These are phyloP conservation scores for Orthosia gracilis DNA, from an alignment of 2,888 invertebrate genomes.

Conservation along the genomic window DNA sequence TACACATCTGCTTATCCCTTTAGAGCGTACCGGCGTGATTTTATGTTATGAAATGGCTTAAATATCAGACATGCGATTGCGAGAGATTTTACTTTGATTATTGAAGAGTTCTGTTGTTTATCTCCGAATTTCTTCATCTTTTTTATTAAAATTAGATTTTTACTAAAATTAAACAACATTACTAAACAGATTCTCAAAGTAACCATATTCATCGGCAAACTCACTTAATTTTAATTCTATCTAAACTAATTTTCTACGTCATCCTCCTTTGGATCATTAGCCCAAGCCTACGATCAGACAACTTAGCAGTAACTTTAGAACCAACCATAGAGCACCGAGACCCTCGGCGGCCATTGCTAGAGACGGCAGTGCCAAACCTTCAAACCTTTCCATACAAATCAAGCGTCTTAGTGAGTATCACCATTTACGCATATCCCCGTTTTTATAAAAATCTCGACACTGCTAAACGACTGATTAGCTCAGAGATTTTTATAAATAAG, in stretches of 20 bases:
- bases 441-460: no score
- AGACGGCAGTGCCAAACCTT: neutral
- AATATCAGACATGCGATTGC: no score
- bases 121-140: neutral
- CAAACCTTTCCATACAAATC: neutral
- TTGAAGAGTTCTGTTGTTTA: no score
- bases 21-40: no score
- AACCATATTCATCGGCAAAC: constrained; percentile 23
- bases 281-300: constrained; percentile 19
- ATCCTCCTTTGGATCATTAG: constrained; percentile 29
- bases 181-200: constrained; percentile 1
- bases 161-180: neutral
- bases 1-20: no score
- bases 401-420: neutral
- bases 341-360: no score
- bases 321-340: neutral
- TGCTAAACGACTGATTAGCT: no score
- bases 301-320: constrained; percentile 46
- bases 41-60: no score
- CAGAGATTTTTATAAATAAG: no score
- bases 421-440: neutral
- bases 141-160: neutral
- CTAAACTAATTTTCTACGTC: constrained; percentile 44
- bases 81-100: no score
- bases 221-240: constrained; percentile 28